Percentiles rank a stretch among this genome's conserved stretches.
Evolutionary conservation across 2,113 vertebrate species (phyloP).

Genomic region (Condylura cristata): DNA sequence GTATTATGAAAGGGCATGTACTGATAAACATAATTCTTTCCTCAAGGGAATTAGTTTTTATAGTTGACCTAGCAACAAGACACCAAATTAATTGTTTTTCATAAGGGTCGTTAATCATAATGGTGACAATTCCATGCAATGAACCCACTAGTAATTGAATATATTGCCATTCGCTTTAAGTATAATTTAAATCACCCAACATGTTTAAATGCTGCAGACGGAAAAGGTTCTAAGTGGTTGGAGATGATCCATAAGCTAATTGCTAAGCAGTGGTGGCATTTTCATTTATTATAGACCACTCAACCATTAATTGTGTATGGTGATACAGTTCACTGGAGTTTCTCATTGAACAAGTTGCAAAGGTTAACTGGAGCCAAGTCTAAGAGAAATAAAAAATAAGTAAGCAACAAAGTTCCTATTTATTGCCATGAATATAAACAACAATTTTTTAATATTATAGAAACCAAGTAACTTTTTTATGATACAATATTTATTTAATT

Average conservation of each 20-base stretch:
- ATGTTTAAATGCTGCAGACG: conserved; percentile 77
- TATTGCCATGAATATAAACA: neutral
- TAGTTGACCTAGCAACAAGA: conserved; percentile 86
- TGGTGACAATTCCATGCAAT: conserved; percentile 82
- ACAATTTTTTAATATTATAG: neutral
- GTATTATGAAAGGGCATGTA: conserved; percentile 70
- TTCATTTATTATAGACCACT: conserved; percentile 81
- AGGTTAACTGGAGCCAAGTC: conserved; percentile 76
- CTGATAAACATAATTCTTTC: conserved; percentile 80
- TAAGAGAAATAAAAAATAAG: conserved; percentile 53
- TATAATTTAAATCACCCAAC: conserved; percentile 80
- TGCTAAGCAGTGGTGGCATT: conserved; percentile 79
- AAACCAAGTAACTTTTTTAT: neutral
- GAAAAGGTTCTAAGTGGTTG: conserved; percentile 74
- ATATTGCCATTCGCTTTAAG: conserved; percentile 80
- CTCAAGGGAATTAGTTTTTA: conserved; percentile 82
- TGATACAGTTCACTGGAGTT: conserved; percentile 79
- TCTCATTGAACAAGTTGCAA: conserved; percentile 81
- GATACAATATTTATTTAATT: neutral
- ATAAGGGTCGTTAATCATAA: conserved; percentile 83
- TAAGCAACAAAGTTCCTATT: neutral
- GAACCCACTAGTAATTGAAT: conserved; percentile 79
- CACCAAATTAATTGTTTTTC: conserved; percentile 86
- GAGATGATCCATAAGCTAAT: conserved; percentile 84
- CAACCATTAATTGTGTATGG: conserved; percentile 79